Percentiles rank a stretch among this genome's conserved stretches.
phyloP scores from a whole-genome alignment of 1,140 invertebrate species.

The Drosophila orena region DNA sequence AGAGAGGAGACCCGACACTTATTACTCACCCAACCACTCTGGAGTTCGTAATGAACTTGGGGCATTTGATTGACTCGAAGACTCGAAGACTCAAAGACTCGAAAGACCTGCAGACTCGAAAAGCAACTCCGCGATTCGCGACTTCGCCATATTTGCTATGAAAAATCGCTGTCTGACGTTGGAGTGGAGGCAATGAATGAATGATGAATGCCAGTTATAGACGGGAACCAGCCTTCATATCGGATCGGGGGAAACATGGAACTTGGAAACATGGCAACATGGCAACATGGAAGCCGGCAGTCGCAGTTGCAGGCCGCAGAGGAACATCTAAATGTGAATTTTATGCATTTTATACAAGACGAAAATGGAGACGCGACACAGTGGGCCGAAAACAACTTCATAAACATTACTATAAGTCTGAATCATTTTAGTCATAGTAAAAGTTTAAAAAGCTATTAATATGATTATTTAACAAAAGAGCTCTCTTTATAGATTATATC shows the following conservation, averaged over 20 bases:
- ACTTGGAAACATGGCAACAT: not conserved
- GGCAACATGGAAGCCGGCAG: conserved; percentile 52
- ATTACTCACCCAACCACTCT: conserved; percentile 79
- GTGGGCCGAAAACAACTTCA: conserved; percentile 18
- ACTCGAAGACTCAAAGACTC: conserved; percentile 45
- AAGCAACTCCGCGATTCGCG: conserved; percentile 37
- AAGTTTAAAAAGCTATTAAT: too few relatives aligned
- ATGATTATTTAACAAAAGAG: too few relatives aligned
- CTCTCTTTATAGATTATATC: too few relatives aligned
- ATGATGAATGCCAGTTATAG: conserved; percentile 71
- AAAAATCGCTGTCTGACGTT: conserved; percentile 51
- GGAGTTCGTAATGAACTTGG: conserved; percentile 77
- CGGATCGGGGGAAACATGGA: conserved; percentile 5
- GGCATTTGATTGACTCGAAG: conserved; percentile 72
- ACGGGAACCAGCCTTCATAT: conserved; percentile 25
- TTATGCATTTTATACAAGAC: conserved; percentile 76
- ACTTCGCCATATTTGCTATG: conserved; percentile 67
- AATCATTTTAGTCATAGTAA: too few relatives aligned
- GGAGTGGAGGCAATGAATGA: conserved; percentile 66
- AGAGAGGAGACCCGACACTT: conserved; percentile 57
- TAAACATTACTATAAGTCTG: too few relatives aligned
- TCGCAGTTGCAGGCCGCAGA: conserved; percentile 37
- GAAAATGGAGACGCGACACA: conserved; percentile 55
- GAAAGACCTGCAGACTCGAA: conserved; percentile 24
- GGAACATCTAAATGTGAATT: conserved; percentile 77